Base-by-base conservation (phyloP, 2,797 vertebrate species). In the Hippocampus kuda region DNA sequence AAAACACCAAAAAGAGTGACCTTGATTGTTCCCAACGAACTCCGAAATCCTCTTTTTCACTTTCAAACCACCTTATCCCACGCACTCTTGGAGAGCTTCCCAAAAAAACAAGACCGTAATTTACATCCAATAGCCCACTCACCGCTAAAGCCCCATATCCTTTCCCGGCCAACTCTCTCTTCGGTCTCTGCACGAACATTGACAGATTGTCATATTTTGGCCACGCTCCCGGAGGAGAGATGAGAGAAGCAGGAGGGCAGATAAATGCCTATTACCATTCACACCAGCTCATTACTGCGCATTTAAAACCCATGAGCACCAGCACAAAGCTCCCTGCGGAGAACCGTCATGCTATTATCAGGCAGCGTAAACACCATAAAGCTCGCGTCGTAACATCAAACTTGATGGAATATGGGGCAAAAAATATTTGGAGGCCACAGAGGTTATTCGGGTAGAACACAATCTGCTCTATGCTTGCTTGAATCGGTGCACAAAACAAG, bases 161-260 rank as follows among this genome's bases (percentile, higher is more conserved):
- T 26, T 24, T 59, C 13, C n/a, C n/a, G 4, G 16, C 42, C 63
- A 6, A 27, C 42, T 34, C 63, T 15, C 63, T 18, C 81, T 82
- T 82, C 80, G 75, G 82, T 78, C 86, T 78, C 85, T 72, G 84
- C 81, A 73, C 79, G 85, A 83, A 79, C 84, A 82, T 86, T 87
- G 88, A 88, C 88, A 88, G 85, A 88, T 84, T 89, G 89, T 88
- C 88, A 88, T 88, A 88, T 89, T 87, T 86, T 89, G 88, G 89
- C 88, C 77, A 72, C 48, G 61, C 79, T 89, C 89, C 89, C 88
- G 75, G 89, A 80, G 84, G 86, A 87, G 83, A 80, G 82, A 71
- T 76, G 79, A 71, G 82, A 86, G 85, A 85, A 80, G 85, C 77
- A 79, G 84, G 80, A 87, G 88, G 85, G 83, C 84, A 85, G 84